Evolutionary conservation across 2,113 vertebrate genomes (phyloP).

Genomic region (Petromus typicus): DNA sequence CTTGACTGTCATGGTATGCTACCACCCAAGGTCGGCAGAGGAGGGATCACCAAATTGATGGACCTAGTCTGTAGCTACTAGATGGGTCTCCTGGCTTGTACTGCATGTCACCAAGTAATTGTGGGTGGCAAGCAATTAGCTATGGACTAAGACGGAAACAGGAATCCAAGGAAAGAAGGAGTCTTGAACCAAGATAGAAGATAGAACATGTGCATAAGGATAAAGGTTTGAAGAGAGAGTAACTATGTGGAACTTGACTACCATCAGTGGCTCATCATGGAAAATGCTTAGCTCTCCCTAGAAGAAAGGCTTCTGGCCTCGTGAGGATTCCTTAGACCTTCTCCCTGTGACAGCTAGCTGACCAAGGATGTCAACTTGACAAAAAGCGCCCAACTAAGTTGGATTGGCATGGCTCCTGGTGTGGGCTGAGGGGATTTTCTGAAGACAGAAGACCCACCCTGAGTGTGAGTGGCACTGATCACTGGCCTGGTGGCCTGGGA

Average conservation of each 20-base stretch:
- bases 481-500: background rate
- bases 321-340: background rate
- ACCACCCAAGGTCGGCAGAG: background rate
- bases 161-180: background rate
- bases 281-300: rapidly evolving
- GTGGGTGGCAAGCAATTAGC: too few species aligned
- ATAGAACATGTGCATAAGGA: background rate
- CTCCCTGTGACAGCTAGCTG: background rate
- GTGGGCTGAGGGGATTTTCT: background rate
- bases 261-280: rapidly evolving
- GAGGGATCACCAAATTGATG: background rate
- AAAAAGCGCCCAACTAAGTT: background rate
- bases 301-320: background rate
- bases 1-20: too few species aligned
- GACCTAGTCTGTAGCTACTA: rapidly evolving
- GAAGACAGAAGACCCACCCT: background rate
- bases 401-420: background rate
- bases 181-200: background rate
- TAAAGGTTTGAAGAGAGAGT: too few species aligned
- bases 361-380: background rate
- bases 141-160: background rate
- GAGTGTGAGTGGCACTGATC: background rate
- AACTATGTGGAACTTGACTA: rapidly evolving
- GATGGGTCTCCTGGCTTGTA: background rate
- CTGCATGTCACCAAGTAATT: rapidly evolving